Percentiles rank a stretch among this genome's conserved stretches.
Evolutionary conservation across 2,888 invertebrate genomes (phyloP).

Genomic region (Isotomurus palustris): DNA sequence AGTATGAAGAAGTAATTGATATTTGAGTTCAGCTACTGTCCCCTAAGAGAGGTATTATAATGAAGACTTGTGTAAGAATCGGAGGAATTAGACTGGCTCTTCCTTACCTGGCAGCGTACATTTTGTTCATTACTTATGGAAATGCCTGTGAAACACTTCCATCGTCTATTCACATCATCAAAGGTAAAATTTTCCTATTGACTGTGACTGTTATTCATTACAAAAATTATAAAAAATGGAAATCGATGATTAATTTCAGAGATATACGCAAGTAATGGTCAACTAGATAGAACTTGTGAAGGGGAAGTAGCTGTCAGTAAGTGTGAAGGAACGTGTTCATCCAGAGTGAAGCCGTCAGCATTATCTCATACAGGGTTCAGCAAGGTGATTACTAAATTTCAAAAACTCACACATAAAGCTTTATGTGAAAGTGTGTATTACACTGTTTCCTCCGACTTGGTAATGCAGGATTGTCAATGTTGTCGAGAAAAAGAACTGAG

Average conservation of each 20-base stretch:
- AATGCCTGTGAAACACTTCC: constrained; percentile 74
- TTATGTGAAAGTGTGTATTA: background rate
- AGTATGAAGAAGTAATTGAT: too few species aligned
- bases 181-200: constrained; percentile 57
- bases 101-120: too few species aligned
- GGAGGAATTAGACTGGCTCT: too few species aligned
- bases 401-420: background rate
- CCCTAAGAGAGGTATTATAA: too few species aligned
- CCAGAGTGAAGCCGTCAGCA: constrained; percentile 87
- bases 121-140: too few species aligned
- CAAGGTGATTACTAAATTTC: constrained; percentile 58
- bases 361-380: constrained; percentile 81
- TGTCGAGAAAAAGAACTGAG: constrained; percentile 81
- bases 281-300: constrained; percentile 77
- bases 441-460: background rate
- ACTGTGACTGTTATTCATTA: background rate
- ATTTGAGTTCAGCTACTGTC: too few species aligned
- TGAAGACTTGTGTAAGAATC: too few species aligned
- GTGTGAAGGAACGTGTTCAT: constrained; percentile 87
- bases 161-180: constrained; percentile 79
- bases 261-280: constrained; percentile 81
- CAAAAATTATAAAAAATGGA: background rate
- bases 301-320: constrained; percentile 86
- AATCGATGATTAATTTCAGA: constrained; percentile 56
- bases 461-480: constrained; percentile 87